These are phyloP conservation scores for Ellobium chinense DNA, from an alignment of 2,888 invertebrate species.

Conservation along the genomic window DNA sequence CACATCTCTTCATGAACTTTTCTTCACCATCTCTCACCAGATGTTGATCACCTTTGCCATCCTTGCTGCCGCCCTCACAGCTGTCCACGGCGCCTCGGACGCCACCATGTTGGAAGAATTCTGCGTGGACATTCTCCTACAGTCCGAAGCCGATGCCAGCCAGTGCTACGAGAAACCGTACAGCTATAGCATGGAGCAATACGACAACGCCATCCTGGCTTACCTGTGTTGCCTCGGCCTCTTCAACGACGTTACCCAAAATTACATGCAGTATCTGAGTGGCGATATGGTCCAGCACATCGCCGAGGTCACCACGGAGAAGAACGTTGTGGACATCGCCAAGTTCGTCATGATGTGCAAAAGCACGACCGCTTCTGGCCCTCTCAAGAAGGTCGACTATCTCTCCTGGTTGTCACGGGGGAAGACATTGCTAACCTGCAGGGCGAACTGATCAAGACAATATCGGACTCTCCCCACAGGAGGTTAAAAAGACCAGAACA, in stretches of 20 bases:
- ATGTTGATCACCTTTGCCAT: neutral
- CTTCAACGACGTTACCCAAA: constrained; percentile 20
- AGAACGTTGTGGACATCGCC: neutral
- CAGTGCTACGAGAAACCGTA: constrained; percentile 7
- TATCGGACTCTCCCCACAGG: no score
- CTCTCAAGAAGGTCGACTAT: neutral
- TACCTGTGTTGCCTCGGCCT: constrained; percentile 32
- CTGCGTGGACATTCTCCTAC: neutral
- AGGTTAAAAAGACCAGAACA: no score
- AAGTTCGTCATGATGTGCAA: constrained; percentile 20
- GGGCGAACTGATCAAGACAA: neutral
- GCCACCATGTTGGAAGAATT: neutral
- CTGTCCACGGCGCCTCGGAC: neutral
- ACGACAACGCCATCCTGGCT: neutral
- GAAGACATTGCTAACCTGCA: neutral
- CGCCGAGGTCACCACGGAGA: neutral
- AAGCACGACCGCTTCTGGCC: neutral
- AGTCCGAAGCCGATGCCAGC: neutral
- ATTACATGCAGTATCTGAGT: constrained; percentile 8
- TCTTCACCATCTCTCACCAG: no score
- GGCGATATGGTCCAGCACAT: neutral
- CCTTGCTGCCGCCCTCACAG: neutral
- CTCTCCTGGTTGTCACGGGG: neutral
- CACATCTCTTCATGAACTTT: no score
- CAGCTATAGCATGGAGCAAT: neutral